Percentiles rank a stretch among this genome's conserved stretches.
phyloP scores from a whole-genome alignment of 1,140 invertebrate species.

The Drosophila pruinosa region DNA sequence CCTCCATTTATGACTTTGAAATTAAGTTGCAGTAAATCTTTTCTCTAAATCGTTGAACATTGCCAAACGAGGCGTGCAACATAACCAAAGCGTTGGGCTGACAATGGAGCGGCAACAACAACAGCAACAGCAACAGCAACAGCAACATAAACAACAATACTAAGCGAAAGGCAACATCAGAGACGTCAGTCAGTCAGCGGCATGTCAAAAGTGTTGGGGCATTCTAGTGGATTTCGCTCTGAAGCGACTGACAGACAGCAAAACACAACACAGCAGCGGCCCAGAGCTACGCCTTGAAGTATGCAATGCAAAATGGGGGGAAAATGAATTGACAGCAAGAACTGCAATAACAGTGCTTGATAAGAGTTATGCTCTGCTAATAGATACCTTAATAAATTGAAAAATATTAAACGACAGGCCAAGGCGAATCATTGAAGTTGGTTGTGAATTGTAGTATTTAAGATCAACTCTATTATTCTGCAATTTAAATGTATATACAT shows the following conservation, averaged over 20 bases:
- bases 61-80: constrained; percentile 11
- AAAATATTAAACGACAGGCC: background rate
- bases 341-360: background rate
- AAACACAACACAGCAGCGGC: constrained; percentile 19
- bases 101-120: constrained; percentile 44
- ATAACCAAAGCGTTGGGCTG: constrained; percentile 12
- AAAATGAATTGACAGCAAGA: constrained; percentile 13
- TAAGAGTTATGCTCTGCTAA: background rate
- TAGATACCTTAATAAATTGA: background rate
- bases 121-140: background rate
- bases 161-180: constrained; percentile 8
- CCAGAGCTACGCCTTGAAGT: constrained; percentile 38
- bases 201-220: constrained; percentile 49
- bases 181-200: constrained; percentile 53
- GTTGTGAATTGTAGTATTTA: no score
- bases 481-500: no score
- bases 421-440: no score
- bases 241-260: constrained; percentile 32
- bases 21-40: constrained; percentile 70
- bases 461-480: no score
- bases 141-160: background rate
- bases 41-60: constrained; percentile 27
- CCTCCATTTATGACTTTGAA: constrained; percentile 6
- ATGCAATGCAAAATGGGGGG: constrained; percentile 25
- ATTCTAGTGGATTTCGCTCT: constrained; percentile 60